Conservation (phyloP, 2,797 vertebrate species). For the Acridotheres tristis region DNA sequence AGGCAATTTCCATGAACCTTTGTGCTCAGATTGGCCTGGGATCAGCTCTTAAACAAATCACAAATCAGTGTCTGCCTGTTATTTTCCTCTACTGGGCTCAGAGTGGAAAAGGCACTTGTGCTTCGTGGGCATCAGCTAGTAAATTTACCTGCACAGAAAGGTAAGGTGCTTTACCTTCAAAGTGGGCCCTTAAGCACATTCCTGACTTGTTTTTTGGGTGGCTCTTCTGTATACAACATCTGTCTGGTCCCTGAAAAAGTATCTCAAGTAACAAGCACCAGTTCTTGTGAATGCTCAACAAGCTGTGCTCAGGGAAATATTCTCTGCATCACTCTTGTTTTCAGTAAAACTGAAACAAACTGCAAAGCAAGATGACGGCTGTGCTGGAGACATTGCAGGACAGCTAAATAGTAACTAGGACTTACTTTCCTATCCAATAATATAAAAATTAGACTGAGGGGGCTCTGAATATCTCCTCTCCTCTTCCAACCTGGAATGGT, state of each 20-base stretch:
- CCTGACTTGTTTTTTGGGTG: neutral
- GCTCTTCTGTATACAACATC: neutral
- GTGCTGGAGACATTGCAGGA: neutral
- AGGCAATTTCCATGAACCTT: neutral
- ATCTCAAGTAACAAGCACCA: rapidly evolving
- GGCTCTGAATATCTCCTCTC: neutral
- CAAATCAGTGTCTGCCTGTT: neutral
- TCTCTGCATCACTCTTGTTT: neutral
- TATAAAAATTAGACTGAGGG: neutral
- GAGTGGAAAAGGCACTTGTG: neutral
- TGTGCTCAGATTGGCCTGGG: neutral
- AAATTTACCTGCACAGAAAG: neutral
- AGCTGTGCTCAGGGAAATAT: neutral
- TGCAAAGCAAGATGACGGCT: neutral
- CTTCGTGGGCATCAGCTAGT: neutral
- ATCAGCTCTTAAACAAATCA: neutral
- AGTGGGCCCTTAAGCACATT: neutral
- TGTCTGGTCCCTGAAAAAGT: neutral
- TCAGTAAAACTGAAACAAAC: neutral
- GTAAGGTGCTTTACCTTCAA: neutral
- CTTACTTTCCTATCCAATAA: neutral
- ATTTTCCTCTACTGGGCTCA: neutral
- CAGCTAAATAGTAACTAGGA: neutral
- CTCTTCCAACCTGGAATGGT: neutral
- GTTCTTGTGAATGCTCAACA: neutral